A percentile compares a stretch with the other conserved stretches of the same genome.
Conservation (phyloP, 2,888 invertebrate species). For the Agrilus cyanescens region DNA sequence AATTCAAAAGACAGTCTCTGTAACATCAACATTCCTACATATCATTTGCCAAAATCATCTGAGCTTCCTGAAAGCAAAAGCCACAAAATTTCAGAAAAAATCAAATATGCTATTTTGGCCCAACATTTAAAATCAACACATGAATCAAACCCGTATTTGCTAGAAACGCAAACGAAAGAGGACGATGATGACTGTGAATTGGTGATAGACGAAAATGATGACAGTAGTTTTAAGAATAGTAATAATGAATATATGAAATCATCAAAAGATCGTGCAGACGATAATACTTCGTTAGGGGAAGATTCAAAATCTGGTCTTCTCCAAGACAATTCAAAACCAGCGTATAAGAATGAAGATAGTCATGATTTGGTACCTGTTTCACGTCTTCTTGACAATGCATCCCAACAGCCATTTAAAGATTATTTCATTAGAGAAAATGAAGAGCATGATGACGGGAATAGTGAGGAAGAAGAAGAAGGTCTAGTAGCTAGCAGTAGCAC, state of each 20-base stretch:
- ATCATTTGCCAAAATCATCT: constrained; percentile 25
- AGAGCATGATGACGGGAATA: constrained; percentile 37
- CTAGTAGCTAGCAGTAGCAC: constrained; percentile 65
- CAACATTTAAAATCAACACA: constrained; percentile 49
- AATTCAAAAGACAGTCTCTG: constrained; percentile 16
- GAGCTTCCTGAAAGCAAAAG: constrained; percentile 25
- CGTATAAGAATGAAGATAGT: constrained; percentile 36
- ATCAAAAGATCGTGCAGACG: constrained; percentile 22
- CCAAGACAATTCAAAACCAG: too few species aligned
- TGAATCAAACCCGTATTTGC: constrained; percentile 18
- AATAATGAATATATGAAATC: constrained; percentile 18
- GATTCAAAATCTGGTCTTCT: too few species aligned
- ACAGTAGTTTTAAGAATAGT: constrained; percentile 8
- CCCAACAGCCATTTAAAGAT: constrained; percentile 48
- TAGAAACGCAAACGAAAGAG: constrained; percentile 42
- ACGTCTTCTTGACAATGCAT: constrained; percentile 63
- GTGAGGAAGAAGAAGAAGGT: constrained; percentile 67
- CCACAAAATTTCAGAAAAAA: constrained; percentile 45
- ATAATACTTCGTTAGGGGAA: too few species aligned
- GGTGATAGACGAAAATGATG: constrained; percentile 53
- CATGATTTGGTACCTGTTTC: constrained; percentile 69
- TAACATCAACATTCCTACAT: constrained; percentile 27
- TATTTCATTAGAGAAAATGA: constrained; percentile 44
- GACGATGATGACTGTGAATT: constrained; percentile 53
- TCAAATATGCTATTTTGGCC: constrained; percentile 66